Base-by-base conservation (phyloP, 2,888 invertebrate genomes). In the Esperia sulphurella region DNA sequence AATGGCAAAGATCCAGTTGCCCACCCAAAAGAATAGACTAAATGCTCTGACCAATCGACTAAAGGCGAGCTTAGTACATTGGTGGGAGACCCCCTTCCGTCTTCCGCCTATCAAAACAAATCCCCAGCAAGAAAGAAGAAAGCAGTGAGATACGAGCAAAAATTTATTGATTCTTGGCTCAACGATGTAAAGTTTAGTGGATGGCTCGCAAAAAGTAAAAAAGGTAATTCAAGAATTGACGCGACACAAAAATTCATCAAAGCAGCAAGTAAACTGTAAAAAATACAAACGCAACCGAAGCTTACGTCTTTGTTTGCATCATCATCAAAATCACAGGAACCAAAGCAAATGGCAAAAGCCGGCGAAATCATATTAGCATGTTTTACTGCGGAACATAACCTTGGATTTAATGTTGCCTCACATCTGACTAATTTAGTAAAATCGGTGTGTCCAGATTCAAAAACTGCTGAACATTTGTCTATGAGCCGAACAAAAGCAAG, bases 321-420 rank as follows among this genome's bases (percentile, higher is more conserved):
- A 43, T 21, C 50, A 30, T 55, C 53, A 8, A 54, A 55, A 9
- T 55, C 48, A 50, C 54, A 55, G 35, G 46, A 55, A 41, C 28
- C 49, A 44, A 48, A 55, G 43, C 38, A 40, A 39, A 46, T 28
- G 42, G 53, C 51, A 12, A 58, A 57, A 51, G 44, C 46, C 7
- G 57, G 53, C 30, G 57, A 59, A 57, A 43, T 57, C 39, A 55
- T 57, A 48, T 31, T 59, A 43, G 54, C 55, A 13, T 54, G 56
- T 41, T 56, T 57, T 54, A 54, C 58, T 53, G 55, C 59, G 13
- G 53, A 58, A 46, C 55, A 61, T 40, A 58, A 59, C 43, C 50
- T 56, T 29, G n/a, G n/a, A n/a, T 59, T 62, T 55, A 57, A 54
- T 39, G 33, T 59, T n/a, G 59, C 57, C 14, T 52, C 49, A 12